Conservation (phyloP, 2,797 vertebrate genomes). For the Phalloptychus januarius region DNA sequence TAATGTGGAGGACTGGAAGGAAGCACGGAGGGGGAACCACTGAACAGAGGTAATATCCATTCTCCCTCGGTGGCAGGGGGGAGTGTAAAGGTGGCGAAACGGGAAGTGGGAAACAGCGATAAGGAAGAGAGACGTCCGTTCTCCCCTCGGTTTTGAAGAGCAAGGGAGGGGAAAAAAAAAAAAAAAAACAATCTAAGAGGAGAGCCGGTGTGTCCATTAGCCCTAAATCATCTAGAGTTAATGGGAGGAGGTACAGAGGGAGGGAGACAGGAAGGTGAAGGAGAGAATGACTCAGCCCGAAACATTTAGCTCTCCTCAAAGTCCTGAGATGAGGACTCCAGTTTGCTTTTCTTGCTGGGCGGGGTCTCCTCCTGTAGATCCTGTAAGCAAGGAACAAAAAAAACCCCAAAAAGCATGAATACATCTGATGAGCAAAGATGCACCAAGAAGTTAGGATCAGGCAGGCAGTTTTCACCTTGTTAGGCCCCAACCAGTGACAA, state of each 20-base stretch:
- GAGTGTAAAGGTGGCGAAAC: slow-evolving; percentile 33
- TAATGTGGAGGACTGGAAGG: slow-evolving; percentile 66
- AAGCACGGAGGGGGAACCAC: slow-evolving; percentile 66
- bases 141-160: slow-evolving; percentile 52
- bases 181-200: slow-evolving; percentile 15
- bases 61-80: slow-evolving; percentile 63
- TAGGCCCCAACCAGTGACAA: not conserved
- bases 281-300: slow-evolving; percentile 62
- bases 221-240: slow-evolving; percentile 70
- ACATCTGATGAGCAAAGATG: not conserved
- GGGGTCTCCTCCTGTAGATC: slow-evolving; percentile 90
- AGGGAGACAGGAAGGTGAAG: slow-evolving; percentile 34
- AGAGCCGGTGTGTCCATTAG: slow-evolving; percentile 67
- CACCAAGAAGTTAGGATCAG: not conserved
- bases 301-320: slow-evolving; percentile 90
- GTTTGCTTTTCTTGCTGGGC: slow-evolving; percentile 93
- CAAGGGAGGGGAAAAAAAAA: slow-evolving; percentile 2
- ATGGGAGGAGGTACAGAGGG: slow-evolving; percentile 57
- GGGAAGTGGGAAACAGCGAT: slow-evolving; percentile 10
- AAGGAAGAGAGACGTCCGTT: slow-evolving; percentile 54
- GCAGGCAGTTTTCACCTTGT: not conserved
- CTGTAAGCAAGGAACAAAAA: slow-evolving; percentile 63
- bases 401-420: not conserved
- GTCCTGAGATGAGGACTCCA: slow-evolving; percentile 90
- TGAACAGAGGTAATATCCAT: slow-evolving; percentile 74